Evolutionary conservation across 1,140 invertebrate species (phyloP).

Genomic region (Sarcophaga peregrina): DNA sequence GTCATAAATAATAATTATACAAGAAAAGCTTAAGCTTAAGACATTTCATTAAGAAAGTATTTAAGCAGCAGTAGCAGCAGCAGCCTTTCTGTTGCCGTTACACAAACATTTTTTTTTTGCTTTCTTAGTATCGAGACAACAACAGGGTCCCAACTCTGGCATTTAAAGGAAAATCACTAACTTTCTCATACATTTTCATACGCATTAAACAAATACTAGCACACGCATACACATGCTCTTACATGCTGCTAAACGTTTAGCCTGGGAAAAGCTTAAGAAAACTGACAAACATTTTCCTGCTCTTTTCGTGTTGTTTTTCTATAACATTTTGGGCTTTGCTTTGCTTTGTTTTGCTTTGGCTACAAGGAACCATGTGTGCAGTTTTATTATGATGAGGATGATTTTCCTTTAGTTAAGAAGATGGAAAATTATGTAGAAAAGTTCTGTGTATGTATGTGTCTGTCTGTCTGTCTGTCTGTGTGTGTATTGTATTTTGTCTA

Average conservation of each 20-base stretch:
- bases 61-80: neutral
- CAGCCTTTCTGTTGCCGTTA: conserved; percentile 15
- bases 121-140: neutral
- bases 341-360: neutral
- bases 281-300: conserved; percentile 30
- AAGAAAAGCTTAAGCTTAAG: conserved; percentile 37
- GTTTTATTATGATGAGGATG: conserved; percentile 24
- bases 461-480: neutral
- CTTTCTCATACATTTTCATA: neutral
- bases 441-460: neutral
- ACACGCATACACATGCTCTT: neutral
- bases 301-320: neutral
- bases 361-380: conserved; percentile 35
- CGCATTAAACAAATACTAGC: neutral
- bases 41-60: conserved; percentile 38
- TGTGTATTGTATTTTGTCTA: conserved; percentile 19
- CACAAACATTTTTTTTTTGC: no score
- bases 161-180: neutral
- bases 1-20: conserved; percentile 37
- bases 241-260: conserved; percentile 20
- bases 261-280: conserved; percentile 34
- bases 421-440: conserved; percentile 2
- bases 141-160: neutral
- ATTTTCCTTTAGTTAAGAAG: conserved; percentile 13
- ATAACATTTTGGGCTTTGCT: neutral